Evolutionary conservation across 2,888 invertebrate species (phyloP).

Genomic region (Stratiomys singularior): DNA sequence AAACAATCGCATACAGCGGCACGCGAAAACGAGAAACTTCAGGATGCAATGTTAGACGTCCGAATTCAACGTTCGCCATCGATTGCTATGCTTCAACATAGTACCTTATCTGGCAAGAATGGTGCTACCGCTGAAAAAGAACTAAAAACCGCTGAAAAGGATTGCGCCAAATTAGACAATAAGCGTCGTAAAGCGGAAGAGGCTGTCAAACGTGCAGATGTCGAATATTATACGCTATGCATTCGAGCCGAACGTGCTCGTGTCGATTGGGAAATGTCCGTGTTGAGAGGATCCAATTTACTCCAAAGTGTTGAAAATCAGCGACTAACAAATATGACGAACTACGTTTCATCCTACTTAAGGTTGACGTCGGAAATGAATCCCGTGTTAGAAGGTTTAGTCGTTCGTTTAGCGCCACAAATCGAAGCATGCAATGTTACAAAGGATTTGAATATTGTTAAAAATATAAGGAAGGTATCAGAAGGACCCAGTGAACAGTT

Average conservation of each 20-base stretch:
- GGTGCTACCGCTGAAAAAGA: conserved; percentile 62
- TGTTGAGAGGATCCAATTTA: conserved; percentile 85
- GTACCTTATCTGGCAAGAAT: conserved; percentile 56
- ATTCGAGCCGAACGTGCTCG: conserved; percentile 90
- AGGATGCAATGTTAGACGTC: conserved; percentile 77
- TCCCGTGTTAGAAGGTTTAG: conserved; percentile 79
- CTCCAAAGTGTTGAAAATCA: conserved; percentile 92
- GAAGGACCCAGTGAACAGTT: conserved; percentile 81
- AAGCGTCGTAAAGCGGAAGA: conserved; percentile 92
- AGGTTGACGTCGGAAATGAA: conserved; percentile 76
- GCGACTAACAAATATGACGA: conserved; percentile 83
- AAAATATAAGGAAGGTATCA: conserved; percentile 63
- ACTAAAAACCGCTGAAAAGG: conserved; percentile 70
- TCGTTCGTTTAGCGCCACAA: conserved; percentile 60
- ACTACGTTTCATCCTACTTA: conserved; percentile 73
- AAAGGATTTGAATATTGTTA: conserved; percentile 64
- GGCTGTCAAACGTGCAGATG: conserved; percentile 89
- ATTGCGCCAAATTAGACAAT: conserved; percentile 81
- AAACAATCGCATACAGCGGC: conserved; percentile 88
- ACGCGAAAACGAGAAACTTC: conserved; percentile 90
- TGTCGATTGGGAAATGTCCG: conserved; percentile 91
- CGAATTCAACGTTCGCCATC: conserved; percentile 66
- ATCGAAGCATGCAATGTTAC: conserved; percentile 63
- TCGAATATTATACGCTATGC: conserved; percentile 92
- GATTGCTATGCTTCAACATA: conserved; percentile 62